phyloP scores from a whole-genome alignment of 1,140 invertebrate species.

The Radopholus similis region DNA sequence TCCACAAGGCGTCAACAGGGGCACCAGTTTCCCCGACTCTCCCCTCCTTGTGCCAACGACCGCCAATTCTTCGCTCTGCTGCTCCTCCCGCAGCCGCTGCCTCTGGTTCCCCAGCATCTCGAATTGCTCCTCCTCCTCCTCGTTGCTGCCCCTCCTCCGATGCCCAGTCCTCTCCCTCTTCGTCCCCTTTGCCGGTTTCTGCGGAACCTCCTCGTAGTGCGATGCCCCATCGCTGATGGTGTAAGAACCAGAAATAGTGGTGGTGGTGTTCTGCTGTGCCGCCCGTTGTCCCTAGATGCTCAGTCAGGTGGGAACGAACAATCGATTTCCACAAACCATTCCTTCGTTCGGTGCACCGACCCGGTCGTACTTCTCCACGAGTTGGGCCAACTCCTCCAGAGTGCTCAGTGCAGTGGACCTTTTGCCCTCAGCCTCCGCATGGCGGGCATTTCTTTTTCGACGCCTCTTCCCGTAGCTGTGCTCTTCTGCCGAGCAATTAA shows the following conservation, averaged over 20 bases:
- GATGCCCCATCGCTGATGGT: slow-evolving; percentile 20
- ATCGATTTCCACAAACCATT: no score
- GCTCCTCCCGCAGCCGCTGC: background rate
- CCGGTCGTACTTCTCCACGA: slow-evolving; percentile 39
- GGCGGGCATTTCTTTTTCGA: slow-evolving; percentile 3
- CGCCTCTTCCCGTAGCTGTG: background rate
- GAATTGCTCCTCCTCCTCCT: slow-evolving; percentile 32
- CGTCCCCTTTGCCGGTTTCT: slow-evolving; percentile 24
- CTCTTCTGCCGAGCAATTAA: background rate
- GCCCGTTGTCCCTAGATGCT: background rate
- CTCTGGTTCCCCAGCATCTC: slow-evolving; percentile 19
- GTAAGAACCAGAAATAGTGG: slow-evolving; percentile 34
- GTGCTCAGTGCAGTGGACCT: no score
- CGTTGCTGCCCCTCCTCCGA: slow-evolving; percentile 21
- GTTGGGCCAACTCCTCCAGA: slow-evolving; percentile 23
- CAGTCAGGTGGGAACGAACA: no score
- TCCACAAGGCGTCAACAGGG: no score
- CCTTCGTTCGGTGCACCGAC: slow-evolving; percentile 20
- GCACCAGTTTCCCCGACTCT: background rate
- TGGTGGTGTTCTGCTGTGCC: background rate
- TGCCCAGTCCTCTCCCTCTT: slow-evolving; percentile 15
- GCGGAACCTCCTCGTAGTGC: slow-evolving; percentile 7
- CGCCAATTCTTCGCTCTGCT: background rate
- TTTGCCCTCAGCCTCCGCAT: slow-evolving; percentile 19
- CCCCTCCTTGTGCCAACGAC: background rate